phyloP scores from a whole-genome alignment of 2,888 invertebrate species.

The Polyploca ridens region DNA sequence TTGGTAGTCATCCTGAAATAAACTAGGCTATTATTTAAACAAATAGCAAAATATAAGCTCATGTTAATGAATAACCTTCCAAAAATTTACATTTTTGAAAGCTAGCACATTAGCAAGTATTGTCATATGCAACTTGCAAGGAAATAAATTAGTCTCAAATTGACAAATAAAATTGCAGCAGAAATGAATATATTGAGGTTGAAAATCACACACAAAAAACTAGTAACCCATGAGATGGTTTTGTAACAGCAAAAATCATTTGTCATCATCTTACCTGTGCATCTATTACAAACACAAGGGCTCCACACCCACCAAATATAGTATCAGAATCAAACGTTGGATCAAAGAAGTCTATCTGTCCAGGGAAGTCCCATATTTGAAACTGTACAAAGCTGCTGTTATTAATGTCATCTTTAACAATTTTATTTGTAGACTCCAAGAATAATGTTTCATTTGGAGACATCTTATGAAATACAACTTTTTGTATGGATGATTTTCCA shows the following conservation, averaged over 20 bases:
- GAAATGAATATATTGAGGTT: too few species aligned
- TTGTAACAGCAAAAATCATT: constrained; percentile 4
- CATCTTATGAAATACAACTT: constrained; percentile 99
- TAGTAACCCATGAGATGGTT: too few species aligned
- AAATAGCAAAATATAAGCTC: neutral
- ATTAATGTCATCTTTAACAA: constrained; percentile 98
- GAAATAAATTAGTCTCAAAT: too few species aligned
- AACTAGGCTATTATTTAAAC: neutral
- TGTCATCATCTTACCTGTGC: constrained; percentile 87
- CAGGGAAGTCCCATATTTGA: constrained; percentile 99
- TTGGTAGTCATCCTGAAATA: constrained; percentile 95
- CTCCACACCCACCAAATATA: constrained; percentile 98
- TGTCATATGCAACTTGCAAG: too few species aligned
- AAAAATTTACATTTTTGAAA: too few species aligned
- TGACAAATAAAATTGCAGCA: too few species aligned
- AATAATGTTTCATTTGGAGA: constrained; percentile 99
- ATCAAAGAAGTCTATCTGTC: constrained; percentile 99
- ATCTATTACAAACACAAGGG: constrained; percentile 99
- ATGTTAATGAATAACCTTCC: too few species aligned
- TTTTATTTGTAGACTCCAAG: constrained; percentile 98
- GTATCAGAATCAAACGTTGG: constrained; percentile 97
- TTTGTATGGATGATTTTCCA: constrained; percentile 99
- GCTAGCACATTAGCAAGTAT: too few species aligned
- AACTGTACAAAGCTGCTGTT: constrained; percentile 99
- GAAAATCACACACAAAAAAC: too few species aligned